phyloP scores from a whole-genome alignment of 2,113 vertebrate genomes.

The Dendrocopos noguchii region DNA sequence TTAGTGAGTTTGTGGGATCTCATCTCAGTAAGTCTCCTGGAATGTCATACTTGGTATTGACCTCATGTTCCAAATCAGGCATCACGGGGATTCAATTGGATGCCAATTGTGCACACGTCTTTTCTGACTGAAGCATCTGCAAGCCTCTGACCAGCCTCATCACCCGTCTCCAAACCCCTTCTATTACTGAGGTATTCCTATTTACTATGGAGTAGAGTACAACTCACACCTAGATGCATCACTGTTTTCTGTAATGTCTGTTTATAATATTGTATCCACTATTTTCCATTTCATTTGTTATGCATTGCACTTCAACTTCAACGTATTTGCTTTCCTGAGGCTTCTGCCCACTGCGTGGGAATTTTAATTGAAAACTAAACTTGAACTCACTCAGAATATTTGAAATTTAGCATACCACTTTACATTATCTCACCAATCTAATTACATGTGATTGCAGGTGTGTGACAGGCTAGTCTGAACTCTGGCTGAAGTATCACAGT shows the following conservation, averaged over 20 bases:
- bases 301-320: not conserved
- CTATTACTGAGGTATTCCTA: not conserved
- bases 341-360: not conserved
- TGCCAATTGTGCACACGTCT: not conserved
- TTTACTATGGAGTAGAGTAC: not conserved
- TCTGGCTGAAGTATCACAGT: not conserved
- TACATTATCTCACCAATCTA: conserved; percentile 1
- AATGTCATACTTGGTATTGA: not conserved
- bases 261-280: not conserved
- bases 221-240: not conserved
- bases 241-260: not conserved
- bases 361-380: conserved; percentile 41
- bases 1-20: not conserved
- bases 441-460: conserved; percentile 24
- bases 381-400: conserved; percentile 1
- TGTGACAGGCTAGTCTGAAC: conserved; percentile 11
- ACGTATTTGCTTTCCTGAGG: not conserved
- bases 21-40: not conserved
- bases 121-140: not conserved
- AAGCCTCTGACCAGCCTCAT: not conserved
- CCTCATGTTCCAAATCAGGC: not conserved
- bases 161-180: not conserved
- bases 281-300: not conserved
- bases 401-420: conserved; percentile 20
- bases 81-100: not conserved